Base-by-base conservation (phyloP, 2,113 vertebrate species). In the Dinomys branickii region DNA sequence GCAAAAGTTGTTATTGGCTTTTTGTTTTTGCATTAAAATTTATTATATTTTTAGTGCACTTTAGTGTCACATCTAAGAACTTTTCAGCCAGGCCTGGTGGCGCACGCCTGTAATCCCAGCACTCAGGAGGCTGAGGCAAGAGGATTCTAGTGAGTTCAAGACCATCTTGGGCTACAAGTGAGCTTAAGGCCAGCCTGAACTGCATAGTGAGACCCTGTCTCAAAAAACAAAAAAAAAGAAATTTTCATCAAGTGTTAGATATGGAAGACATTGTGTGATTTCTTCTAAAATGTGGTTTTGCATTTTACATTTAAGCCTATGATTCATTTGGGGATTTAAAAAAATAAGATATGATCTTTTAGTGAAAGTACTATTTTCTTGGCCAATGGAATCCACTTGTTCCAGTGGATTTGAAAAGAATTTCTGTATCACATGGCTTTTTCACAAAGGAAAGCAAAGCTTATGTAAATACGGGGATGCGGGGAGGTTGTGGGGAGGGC, bases 211-310 rank as follows among this genome's bases (percentile, higher is more conserved):
- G 47, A 50, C 47, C 47, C 47, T 50, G 47, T 50, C 47, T 50
- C 47, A 50, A 5, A 50, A 50, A 9, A 50, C n/a, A n/a, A n/a
- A n/a, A n/a, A n/a, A n/a, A n/a, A n/a, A n/a, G n/a, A n/a, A n/a
- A n/a, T n/a, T n/a, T n/a, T n/a, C n/a, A 19, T 30, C 17, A 90
- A 47, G 30, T 33, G 41, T 19, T 73, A 89, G 35, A 7, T 54
- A 26, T 7, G 61, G 7, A 95, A 78, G 67, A 84, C 44, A 35
- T 87, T 67, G 28, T 69, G 16, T 82, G 13, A 52, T 90, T 71
- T 88, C 33, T 88, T 88, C 26, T 94, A 80, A 92, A 92, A 85
- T 89, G 59, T 44, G 73, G n/a, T 38, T 58, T 85, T 90, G 2
- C 10, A 58, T 65, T 96, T 93, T 90, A n/a, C 8, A 35, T 63